phyloP scores from a whole-genome alignment of 2,888 invertebrate species.

The Calameuta idolon region DNA sequence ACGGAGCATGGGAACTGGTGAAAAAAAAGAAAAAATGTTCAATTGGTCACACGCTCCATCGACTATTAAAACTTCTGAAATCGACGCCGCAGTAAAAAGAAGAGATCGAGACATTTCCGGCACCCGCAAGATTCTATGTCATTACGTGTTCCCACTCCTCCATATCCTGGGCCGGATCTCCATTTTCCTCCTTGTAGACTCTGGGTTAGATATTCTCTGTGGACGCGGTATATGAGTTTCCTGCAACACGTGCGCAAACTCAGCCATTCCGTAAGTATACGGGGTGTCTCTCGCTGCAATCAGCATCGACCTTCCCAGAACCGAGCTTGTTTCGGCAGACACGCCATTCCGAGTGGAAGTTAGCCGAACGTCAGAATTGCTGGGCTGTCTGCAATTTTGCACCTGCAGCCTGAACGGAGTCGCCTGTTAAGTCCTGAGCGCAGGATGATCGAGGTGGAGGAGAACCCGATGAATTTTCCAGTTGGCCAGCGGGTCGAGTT shows the following conservation, averaged over 20 bases:
- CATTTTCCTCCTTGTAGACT: slow-evolving; percentile 1
- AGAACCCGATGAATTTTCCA: slow-evolving; percentile 19
- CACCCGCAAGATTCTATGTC: slow-evolving; percentile 47
- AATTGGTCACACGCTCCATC: slow-evolving; percentile 35
- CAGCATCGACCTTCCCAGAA: not conserved
- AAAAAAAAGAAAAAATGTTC: no score
- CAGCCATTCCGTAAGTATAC: not conserved
- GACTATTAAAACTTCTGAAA: slow-evolving; percentile 59
- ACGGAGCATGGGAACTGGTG: not conserved
- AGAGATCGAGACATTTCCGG: slow-evolving; percentile 39
- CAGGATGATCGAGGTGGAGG: slow-evolving; percentile 10
- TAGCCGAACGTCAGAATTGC: not conserved
- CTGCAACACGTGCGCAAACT: not conserved
- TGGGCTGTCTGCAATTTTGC: not conserved
- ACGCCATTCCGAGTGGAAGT: not conserved
- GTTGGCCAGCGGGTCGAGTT: slow-evolving; percentile 16
- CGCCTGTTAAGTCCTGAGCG: slow-evolving; percentile 7
- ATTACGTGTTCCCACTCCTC: slow-evolving; percentile 27
- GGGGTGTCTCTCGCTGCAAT: not conserved
- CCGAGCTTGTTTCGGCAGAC: not conserved
- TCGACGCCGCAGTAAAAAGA: slow-evolving; percentile 45
- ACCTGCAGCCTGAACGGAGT: not conserved
- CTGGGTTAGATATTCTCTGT: not conserved
- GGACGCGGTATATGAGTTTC: not conserved
- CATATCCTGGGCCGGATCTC: slow-evolving; percentile 7